A percentile compares a stretch with the other conserved stretches of the same genome.
Conservation (phyloP, 2,797 vertebrate species). For the Semotilus atromaculatus region DNA sequence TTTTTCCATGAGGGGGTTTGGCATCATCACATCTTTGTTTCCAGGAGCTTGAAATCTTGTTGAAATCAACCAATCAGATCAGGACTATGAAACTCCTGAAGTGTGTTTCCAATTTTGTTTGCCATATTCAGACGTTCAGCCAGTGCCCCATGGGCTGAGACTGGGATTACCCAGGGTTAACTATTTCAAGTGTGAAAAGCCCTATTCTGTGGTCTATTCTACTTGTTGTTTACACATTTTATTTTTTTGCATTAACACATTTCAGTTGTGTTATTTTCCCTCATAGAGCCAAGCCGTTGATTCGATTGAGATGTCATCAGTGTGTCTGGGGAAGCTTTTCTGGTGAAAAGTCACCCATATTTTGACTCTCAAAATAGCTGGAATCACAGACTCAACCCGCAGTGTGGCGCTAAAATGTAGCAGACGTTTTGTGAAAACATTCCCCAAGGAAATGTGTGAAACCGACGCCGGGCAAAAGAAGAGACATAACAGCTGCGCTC, state of each 20-base stretch:
- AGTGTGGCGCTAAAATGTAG: constrained; percentile 66
- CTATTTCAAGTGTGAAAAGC: not conserved
- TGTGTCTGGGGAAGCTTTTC: constrained; percentile 5
- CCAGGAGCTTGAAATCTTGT: not conserved
- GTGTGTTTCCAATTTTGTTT: not conserved
- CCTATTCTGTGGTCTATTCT: not conserved
- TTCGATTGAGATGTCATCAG: constrained; percentile 27
- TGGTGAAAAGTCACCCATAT: constrained; percentile 27
- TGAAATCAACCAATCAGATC: not conserved
- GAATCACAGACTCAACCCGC: constrained; percentile 65
- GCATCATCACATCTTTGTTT: not conserved
- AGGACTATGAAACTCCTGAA: not conserved
- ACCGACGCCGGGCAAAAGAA: constrained; percentile 20
- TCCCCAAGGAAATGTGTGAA: constrained; percentile 49
- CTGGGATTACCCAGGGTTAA: not conserved
- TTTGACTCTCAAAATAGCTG: constrained; percentile 27
- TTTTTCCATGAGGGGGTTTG: not conserved
- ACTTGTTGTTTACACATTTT: not conserved
- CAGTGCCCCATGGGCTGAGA: not conserved
- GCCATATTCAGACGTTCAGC: not conserved
- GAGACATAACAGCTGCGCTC: constrained; percentile 39
- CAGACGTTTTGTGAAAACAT: constrained; percentile 60
- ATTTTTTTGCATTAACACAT: not conserved
- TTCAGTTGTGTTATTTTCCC: constrained; percentile 4
- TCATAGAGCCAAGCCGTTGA: constrained; percentile 12